Evolutionary conservation across 2,888 invertebrate genomes (phyloP), one percentile per base, ranked within the genome.

Genomic region (Drepanosiphum platanoidis): DNA sequence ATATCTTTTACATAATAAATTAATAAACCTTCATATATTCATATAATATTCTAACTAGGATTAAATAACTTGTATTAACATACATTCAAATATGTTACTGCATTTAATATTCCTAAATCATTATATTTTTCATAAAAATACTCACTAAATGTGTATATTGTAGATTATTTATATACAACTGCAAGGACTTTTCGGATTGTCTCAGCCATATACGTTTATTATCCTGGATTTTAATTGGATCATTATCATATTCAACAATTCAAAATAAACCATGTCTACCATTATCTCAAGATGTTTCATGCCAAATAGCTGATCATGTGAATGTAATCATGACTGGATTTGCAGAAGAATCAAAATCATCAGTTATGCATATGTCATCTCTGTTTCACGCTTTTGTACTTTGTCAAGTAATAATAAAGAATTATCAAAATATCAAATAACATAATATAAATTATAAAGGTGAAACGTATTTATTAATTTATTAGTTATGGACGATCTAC

Each of bases 321-420:
- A 97, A 98, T 92, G 95, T 95, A 27, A 98, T 99, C 88, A 94
- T 99, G 92, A 95, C 97, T 0, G 97, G 97, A 15, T 99, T 99
- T 92, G 97, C 97, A 52, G 99, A 99, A 89, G 97, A 97, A 89
- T 94, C 95, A 1, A 97, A 97, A 91, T 83, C 86, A 11, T 96
- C 96, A 0, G 95, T 96, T 8, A 92, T 96, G 83, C 97, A 99
- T 89, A 97, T 98, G 97, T 96, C 96, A 80, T 97, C 98, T 1
- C 91, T 99, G 80, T 98, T 97, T 90, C 97, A 98, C 90, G 97
- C 98, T 5, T 99, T 99, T 90, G 96, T 98, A 87, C 92, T 99
- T 77, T 99, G 99, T 89, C 99, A 99, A 92, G 94, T 94, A 90
- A 89, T 52, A 36, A 61, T 15, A 36, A 61, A 58, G 18, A 46